A percentile compares a stretch with the other conserved stretches of the same genome.
Evolutionary conservation across 2,797 vertebrate species (phyloP).

Genomic region (Phylloscopus collybita): DNA sequence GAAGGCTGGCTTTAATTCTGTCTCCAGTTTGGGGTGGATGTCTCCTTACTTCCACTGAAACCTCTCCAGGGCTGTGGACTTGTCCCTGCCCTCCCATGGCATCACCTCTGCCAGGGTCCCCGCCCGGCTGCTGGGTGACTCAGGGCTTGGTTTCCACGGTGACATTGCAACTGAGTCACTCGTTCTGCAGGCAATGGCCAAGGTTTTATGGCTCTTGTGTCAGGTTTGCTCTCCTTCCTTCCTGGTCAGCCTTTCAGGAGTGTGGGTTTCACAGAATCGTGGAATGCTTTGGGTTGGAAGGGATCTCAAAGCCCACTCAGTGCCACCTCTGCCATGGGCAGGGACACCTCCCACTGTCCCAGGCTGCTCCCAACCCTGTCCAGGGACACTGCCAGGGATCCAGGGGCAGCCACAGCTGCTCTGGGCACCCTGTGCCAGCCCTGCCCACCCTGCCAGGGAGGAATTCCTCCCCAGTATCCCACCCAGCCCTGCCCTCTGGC

Average conservation of each 20-base stretch:
- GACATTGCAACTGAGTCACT: conserved; percentile 26
- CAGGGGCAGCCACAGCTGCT: not conserved
- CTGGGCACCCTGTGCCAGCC: not conserved
- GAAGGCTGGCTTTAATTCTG: not conserved
- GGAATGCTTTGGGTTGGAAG: not conserved
- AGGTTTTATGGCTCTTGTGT: not conserved
- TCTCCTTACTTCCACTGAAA: not conserved
- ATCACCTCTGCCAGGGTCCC: not conserved
- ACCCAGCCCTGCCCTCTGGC: not conserved
- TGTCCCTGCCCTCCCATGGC: not conserved
- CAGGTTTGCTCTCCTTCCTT: not conserved
- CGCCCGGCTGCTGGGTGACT: not conserved
- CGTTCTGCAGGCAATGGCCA: not conserved
- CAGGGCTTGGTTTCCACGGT: not conserved
- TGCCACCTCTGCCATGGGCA: not conserved
- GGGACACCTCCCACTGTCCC: not conserved
- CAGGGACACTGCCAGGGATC: not conserved
- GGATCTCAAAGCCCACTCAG: rapidly evolving
- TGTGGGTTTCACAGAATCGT: not conserved
- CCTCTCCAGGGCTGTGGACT: not conserved
- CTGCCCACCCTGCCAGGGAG: not conserved
- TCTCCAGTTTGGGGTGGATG: not conserved
- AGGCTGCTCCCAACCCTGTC: not conserved
- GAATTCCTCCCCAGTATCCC: not conserved
- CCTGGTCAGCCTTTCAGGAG: not conserved